phyloP scores from a whole-genome alignment of 1,140 invertebrate genomes.

The Drosophila baimaii region DNA sequence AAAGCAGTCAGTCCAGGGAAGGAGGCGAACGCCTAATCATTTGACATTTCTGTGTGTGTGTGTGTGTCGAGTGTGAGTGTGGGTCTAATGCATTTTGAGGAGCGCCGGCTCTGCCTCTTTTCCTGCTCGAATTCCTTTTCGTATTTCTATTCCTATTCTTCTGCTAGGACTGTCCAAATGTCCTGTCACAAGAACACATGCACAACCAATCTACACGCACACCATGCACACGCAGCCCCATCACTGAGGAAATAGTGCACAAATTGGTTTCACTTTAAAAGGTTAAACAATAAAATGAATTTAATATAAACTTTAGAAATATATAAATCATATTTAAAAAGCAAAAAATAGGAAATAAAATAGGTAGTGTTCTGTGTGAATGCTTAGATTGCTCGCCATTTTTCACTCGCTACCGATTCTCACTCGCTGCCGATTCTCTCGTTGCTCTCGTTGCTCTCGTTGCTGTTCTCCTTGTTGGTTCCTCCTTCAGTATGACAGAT shows the following conservation, averaged over 20 bases:
- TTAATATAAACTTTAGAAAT: background rate
- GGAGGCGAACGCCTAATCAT: conserved; percentile 44
- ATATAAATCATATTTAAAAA: background rate
- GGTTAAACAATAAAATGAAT: background rate
- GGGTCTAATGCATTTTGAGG: conserved; percentile 51
- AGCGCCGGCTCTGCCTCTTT: conserved; percentile 1
- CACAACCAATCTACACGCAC: conserved; percentile 10
- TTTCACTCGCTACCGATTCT: background rate
- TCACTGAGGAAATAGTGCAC: conserved; percentile 5
- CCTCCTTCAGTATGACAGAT: background rate
- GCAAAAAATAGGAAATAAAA: background rate
- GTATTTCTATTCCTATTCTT: conserved; percentile 20
- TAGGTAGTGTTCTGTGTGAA: too few relatives aligned
- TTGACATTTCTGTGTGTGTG: conserved; percentile 19
- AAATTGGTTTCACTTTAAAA: too few relatives aligned
- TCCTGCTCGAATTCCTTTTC: conserved; percentile 6
- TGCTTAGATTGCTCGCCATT: too few relatives aligned
- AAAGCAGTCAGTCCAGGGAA: conserved; percentile 8
- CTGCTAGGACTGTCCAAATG: conserved; percentile 43
- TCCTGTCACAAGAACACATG: conserved; percentile 42
- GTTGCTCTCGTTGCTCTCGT: background rate
- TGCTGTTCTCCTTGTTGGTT: background rate
- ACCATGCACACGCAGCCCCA: background rate
- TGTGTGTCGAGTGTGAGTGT: conserved; percentile 9
- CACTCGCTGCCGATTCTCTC: background rate